A percentile compares a stretch with the other conserved stretches of the same genome.
These are phyloP conservation scores for Scortum barcoo DNA, from an alignment of 2,113 vertebrate species.

Conservation along the genomic window DNA sequence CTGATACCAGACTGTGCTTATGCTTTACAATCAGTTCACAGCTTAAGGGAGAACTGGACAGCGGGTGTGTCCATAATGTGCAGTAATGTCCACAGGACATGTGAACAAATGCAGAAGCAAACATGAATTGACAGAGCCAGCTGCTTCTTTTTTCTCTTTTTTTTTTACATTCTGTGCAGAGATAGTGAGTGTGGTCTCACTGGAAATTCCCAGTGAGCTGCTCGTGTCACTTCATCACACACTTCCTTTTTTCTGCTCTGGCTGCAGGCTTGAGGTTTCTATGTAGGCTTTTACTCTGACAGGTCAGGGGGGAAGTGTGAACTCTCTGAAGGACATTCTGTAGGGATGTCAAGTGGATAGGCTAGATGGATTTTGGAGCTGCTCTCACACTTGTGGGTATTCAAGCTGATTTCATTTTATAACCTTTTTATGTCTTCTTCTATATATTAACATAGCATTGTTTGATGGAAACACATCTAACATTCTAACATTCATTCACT, in stretches of 20 bases:
- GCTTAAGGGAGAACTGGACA: background rate
- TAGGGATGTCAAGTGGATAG: background rate
- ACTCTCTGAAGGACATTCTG: background rate
- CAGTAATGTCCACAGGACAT: background rate
- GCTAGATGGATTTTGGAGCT: background rate
- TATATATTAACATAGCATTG: background rate
- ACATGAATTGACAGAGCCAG: background rate
- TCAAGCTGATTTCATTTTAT: background rate
- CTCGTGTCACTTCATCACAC: slow-evolving; percentile 15
- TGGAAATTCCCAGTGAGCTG: slow-evolving; percentile 19
- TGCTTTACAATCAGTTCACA: too few species aligned
- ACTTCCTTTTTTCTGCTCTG: slow-evolving; percentile 18
- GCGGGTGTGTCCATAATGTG: background rate
- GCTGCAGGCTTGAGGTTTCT: background rate
- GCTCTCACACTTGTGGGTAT: background rate
- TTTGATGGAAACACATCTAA: background rate
- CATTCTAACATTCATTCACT: too few species aligned
- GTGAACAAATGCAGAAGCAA: background rate
- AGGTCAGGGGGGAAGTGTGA: background rate
- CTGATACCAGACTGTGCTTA: too few species aligned
- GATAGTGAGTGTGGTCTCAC: background rate
- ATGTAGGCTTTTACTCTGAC: background rate
- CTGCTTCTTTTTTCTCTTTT: background rate
- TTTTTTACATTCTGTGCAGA: background rate
- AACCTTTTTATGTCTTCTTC: background rate